Percentiles rank a stretch among this genome's conserved stretches.
These are phyloP conservation scores for Monodelphis domestica DNA, from an alignment of 2,797 vertebrate species.

Conservation along the genomic window DNA sequence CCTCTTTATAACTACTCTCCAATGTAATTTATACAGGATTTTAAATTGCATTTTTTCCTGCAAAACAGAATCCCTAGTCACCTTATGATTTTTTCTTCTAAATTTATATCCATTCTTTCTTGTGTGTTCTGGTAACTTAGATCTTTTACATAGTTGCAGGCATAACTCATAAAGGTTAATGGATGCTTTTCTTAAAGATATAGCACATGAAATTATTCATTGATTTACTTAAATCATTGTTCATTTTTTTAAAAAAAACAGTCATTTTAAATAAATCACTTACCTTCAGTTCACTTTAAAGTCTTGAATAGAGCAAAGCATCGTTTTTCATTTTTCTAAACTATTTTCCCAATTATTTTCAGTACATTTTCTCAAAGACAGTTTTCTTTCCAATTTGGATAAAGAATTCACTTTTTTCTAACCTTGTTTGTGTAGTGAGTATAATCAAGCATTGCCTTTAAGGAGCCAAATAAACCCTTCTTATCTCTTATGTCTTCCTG, in stretches of 20 bases:
- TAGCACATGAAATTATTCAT: accelerated
- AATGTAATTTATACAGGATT: slow-evolving; percentile 75
- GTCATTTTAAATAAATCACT: neutral
- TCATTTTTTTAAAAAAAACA: neutral
- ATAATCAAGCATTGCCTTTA: neutral
- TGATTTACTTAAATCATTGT: accelerated
- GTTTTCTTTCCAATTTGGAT: neutral
- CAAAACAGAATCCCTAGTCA: neutral
- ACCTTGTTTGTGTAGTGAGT: neutral
- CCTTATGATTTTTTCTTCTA: too few species aligned
- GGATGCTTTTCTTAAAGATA: neutral
- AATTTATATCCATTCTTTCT: neutral
- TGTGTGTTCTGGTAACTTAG: neutral
- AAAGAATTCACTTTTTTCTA: too few species aligned
- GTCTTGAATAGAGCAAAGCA: neutral
- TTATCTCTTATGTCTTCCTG: neutral
- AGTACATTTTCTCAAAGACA: neutral
- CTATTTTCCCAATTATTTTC: too few species aligned
- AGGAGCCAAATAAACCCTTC: neutral
- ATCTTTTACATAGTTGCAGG: neutral
- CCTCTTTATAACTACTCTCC: slow-evolving; percentile 68
- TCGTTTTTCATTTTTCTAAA: neutral
- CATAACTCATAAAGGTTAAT: neutral
- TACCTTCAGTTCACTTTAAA: neutral
- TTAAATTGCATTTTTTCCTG: slow-evolving; percentile 50